Evolutionary conservation across 2,113 vertebrate species (phyloP).

Genomic region (Condylura cristata): DNA sequence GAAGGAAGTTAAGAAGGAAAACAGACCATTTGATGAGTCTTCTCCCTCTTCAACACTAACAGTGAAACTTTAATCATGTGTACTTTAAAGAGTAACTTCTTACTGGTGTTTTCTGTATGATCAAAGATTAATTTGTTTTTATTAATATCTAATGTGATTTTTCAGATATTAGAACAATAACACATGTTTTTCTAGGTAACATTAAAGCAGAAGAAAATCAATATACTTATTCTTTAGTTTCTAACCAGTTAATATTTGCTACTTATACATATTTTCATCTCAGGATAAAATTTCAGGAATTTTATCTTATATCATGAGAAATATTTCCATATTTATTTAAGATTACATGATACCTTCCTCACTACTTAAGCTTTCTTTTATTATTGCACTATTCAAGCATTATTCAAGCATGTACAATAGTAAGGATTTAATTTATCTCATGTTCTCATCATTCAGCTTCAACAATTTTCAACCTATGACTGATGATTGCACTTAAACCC

Average conservation of each 20-base stretch:
- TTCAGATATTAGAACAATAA: neutral
- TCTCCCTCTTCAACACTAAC: neutral
- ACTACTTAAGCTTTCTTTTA: neutral
- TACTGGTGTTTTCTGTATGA: neutral
- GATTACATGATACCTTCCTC: neutral
- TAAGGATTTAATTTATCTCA: neutral
- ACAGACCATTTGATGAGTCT: neutral
- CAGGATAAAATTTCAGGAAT: neutral
- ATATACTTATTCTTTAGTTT: constrained; percentile 26
- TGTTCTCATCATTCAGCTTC: neutral
- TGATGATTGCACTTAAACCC: neutral
- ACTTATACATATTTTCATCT: neutral
- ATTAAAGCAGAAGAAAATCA: constrained; percentile 7
- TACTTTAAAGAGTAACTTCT: neutral
- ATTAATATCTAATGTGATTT: neutral
- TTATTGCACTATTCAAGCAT: constrained; percentile 13
- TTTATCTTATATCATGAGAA: neutral
- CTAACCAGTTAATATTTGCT: neutral
- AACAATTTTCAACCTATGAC: neutral
- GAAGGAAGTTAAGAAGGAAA: neutral
- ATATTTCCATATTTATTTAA: constrained; percentile 9
- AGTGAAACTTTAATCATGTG: neutral
- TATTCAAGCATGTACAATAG: neutral
- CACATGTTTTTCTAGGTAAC: neutral
- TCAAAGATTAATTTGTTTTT: constrained; percentile 38